These are phyloP conservation scores for Acanthochromis polyacanthus DNA, from an alignment of 2,113 vertebrate species.

Conservation along the genomic window DNA sequence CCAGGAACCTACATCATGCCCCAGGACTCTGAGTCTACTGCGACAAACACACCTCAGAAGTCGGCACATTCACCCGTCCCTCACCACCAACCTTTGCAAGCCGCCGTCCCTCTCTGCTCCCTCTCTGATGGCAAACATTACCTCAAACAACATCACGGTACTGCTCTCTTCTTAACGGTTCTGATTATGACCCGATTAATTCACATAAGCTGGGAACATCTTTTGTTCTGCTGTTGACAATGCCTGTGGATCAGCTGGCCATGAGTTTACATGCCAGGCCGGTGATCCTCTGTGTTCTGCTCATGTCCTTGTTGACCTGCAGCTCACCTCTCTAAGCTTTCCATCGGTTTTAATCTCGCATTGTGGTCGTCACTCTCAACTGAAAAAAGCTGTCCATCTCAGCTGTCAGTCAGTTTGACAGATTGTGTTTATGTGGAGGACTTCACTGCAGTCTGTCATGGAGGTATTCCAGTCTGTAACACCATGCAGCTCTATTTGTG, in stretches of 20 bases:
- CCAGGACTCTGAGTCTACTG: constrained; percentile 20
- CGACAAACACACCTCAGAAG: constrained; percentile 6
- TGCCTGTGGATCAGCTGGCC: constrained; percentile 11
- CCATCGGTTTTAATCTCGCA: constrained; percentile 17
- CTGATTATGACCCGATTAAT: constrained; percentile 29
- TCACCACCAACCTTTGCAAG: constrained; percentile 87
- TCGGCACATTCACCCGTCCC: constrained; percentile 65
- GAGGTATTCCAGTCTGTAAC: constrained; percentile 44
- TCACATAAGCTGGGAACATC: constrained; percentile 21
- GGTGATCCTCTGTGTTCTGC: background rate
- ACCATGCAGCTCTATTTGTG: constrained; percentile 25
- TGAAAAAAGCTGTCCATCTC: constrained; percentile 19
- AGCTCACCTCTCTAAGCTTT: constrained; percentile 10
- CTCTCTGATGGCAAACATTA: constrained; percentile 68
- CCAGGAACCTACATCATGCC: constrained; percentile 6
- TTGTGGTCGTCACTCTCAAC: constrained; percentile 9
- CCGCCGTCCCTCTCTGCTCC: constrained; percentile 83
- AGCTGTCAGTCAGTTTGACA: constrained; percentile 42
- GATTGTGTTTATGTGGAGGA: constrained; percentile 39
- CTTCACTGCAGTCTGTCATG: constrained; percentile 22
- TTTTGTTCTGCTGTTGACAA: constrained; percentile 21
- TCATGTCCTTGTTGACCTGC: background rate
- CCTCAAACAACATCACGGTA: constrained; percentile 83
- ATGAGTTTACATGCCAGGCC: background rate
- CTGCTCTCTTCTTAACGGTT: constrained; percentile 45